phyloP scores from a whole-genome alignment of 2,797 vertebrate species.

The Halcyon badia region DNA sequence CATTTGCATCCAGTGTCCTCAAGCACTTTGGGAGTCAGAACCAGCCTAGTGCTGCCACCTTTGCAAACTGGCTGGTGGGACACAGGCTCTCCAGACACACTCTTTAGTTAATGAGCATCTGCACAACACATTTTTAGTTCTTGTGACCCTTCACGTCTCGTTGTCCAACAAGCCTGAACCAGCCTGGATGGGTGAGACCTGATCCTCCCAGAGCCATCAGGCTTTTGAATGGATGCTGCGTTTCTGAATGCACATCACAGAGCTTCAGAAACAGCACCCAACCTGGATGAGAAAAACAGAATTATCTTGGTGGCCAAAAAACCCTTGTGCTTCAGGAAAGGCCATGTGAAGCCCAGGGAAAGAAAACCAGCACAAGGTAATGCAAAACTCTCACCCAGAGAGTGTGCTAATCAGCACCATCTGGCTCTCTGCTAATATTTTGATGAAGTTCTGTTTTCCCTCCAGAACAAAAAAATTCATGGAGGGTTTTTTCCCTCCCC shows the following conservation, averaged over 20 bases:
- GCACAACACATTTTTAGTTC: background rate
- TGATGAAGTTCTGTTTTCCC: conserved; percentile 46
- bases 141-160: background rate
- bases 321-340: background rate
- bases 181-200: background rate
- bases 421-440: conserved; percentile 33
- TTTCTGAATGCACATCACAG: background rate
- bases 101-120: background rate
- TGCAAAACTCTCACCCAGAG: conserved; percentile 16
- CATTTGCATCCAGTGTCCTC: background rate
- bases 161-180: background rate
- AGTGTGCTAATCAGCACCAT: background rate
- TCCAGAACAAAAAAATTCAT: conserved; percentile 22
- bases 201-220: background rate
- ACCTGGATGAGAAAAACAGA: background rate
- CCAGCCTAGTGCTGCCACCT: background rate
- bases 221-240: background rate
- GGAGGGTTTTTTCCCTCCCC: background rate
- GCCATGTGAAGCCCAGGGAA: background rate
- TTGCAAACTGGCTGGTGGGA: background rate
- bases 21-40: background rate
- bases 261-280: background rate
- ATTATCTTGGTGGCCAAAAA: background rate
- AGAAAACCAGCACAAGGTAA: background rate
- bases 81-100: background rate